phyloP scores from a whole-genome alignment of 2,797 vertebrate genomes.

The Falco rusticolus region DNA sequence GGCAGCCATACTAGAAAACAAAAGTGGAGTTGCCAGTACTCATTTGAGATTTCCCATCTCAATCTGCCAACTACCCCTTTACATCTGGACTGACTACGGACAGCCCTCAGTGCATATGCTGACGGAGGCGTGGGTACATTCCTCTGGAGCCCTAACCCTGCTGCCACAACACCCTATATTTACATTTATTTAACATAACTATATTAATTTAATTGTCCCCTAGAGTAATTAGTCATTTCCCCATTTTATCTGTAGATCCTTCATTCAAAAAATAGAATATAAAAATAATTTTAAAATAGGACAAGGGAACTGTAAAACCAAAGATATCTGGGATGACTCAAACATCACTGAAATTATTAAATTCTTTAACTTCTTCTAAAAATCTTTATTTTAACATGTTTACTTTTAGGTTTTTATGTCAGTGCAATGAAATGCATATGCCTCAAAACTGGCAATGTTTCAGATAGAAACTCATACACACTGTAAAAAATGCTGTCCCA shows the following conservation, averaged over 20 bases:
- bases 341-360: background rate
- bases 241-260: background rate
- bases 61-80: background rate
- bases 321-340: background rate
- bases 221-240: background rate
- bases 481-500: background rate
- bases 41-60: background rate
- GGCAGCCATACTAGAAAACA: background rate
- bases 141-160: background rate
- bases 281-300: background rate
- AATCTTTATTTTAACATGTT: background rate
- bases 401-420: background rate
- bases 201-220: background rate
- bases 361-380: background rate
- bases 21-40: background rate
- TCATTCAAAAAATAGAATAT: background rate
- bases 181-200: background rate
- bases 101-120: background rate
- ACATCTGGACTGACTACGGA: background rate
- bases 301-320: slow-evolving; percentile 1
- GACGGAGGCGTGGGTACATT: background rate
- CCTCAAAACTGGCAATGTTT: background rate
- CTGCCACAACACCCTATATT: background rate
- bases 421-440: background rate
- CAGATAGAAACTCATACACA: background rate